These are phyloP conservation scores for Pagrus major DNA, from an alignment of 2,113 vertebrate genomes.

Conservation along the genomic window DNA sequence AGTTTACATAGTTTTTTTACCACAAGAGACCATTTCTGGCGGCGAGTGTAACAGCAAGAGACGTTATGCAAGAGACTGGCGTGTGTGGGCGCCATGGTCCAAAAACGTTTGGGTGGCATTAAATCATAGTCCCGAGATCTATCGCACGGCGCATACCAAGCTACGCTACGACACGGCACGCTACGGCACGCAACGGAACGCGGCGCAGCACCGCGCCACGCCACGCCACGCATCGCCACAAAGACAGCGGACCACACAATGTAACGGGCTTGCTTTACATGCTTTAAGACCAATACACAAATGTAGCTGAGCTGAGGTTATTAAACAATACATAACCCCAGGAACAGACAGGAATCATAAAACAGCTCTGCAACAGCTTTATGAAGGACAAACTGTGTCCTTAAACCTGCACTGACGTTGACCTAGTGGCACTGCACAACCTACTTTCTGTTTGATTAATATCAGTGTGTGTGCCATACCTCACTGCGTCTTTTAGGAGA, in stretches of 20 bases:
- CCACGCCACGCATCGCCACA: neutral
- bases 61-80: constrained; percentile 18
- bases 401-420: constrained; percentile 2
- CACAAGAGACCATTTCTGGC: constrained; percentile 12
- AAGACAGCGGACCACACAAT: neutral
- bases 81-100: neutral
- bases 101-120: neutral
- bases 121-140: constrained; percentile 1
- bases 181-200: too few relatives aligned
- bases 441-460: constrained; percentile 50
- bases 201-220: too few relatives aligned
- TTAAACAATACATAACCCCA: constrained; percentile 23
- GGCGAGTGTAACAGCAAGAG: neutral
- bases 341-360: constrained; percentile 11
- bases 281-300: constrained; percentile 20
- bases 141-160: neutral
- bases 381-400: constrained; percentile 30
- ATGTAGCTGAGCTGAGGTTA: constrained; percentile 20
- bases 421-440: constrained; percentile 10
- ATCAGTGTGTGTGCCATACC: neutral
- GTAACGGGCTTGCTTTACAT: constrained; percentile 1
- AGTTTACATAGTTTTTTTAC: constrained; percentile 30
- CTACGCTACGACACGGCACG: neutral
- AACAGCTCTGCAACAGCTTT: constrained; percentile 10
- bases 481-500: constrained; percentile 8